A percentile compares a stretch with the other conserved stretches of the same genome.
phyloP scores from a whole-genome alignment of 2,888 invertebrate genomes.

The Pteria penguin region DNA sequence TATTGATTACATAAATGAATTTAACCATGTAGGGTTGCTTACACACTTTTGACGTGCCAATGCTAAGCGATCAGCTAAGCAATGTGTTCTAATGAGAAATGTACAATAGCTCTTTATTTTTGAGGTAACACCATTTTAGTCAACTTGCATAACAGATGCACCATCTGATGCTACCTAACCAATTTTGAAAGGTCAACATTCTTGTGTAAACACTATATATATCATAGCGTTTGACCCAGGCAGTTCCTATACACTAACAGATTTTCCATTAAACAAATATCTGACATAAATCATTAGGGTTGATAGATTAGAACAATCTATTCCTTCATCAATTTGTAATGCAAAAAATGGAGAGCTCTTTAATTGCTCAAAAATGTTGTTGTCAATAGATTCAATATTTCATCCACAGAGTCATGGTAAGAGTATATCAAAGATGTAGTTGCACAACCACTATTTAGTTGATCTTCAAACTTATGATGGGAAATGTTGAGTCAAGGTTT shows the following conservation, averaged over 20 bases:
- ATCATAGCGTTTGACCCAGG: not conserved
- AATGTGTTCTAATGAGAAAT: no score
- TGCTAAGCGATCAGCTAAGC: no score
- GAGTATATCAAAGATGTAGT: not conserved
- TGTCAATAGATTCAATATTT: not conserved
- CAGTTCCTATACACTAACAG: not conserved
- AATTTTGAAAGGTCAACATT: no score
- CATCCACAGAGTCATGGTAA: conserved; percentile 10
- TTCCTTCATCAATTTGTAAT: no score
- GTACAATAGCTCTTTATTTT: not conserved
- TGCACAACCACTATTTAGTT: not conserved
- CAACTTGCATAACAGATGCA: conserved; percentile 20
- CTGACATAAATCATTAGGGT: no score
- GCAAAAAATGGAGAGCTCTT: not conserved
- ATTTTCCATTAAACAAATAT: no score
- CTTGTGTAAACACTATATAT: no score
- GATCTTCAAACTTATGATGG: not conserved
- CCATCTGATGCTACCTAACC: conserved; percentile 27
- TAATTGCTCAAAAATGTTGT: not conserved
- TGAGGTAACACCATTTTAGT: conserved; percentile 22
- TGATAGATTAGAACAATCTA: no score
- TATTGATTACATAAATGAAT: no score
- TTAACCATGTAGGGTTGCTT: no score
- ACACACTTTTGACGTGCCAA: no score
- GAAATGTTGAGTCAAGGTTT: no score